Evolutionary conservation across 2,113 vertebrate species (phyloP).

Genomic region (Nothoprocta pentlandii): DNA sequence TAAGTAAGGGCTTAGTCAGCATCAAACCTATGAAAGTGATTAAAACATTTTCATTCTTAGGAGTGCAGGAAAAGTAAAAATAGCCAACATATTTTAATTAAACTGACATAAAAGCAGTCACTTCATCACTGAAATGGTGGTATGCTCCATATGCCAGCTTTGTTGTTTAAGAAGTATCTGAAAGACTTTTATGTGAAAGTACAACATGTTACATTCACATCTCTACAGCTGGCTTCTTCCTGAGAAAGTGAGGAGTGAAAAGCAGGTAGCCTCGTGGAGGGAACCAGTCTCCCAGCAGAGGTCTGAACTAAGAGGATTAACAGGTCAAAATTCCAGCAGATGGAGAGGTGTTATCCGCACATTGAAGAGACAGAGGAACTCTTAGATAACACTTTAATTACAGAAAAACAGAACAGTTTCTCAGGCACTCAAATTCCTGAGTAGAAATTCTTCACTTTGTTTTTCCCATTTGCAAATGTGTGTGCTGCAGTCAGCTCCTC

Average conservation of each 20-base stretch:
- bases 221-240: background rate
- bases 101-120: background rate
- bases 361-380: slow-evolving; percentile 7
- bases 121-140: background rate
- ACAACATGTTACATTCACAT: background rate
- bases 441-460: background rate
- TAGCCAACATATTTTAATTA: background rate
- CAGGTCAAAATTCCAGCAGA: slow-evolving; percentile 58
- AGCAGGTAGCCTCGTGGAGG: background rate
- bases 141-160: background rate
- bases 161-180: background rate
- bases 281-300: background rate
- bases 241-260: background rate
- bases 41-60: background rate
- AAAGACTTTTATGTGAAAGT: background rate
- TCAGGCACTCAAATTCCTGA: background rate
- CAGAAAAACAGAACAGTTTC: background rate
- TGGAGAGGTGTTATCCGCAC: slow-evolving; percentile 41
- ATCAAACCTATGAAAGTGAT: background rate
- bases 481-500: slow-evolving; percentile 28
- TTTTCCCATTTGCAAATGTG: background rate
- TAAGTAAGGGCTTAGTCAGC: slow-evolving; percentile 45
- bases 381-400: background rate
- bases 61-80: background rate
- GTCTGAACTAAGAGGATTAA: slow-evolving; percentile 64